These are phyloP conservation scores for Syrphus vitripennis DNA, from an alignment of 2,888 invertebrate genomes.

Conservation along the genomic window DNA sequence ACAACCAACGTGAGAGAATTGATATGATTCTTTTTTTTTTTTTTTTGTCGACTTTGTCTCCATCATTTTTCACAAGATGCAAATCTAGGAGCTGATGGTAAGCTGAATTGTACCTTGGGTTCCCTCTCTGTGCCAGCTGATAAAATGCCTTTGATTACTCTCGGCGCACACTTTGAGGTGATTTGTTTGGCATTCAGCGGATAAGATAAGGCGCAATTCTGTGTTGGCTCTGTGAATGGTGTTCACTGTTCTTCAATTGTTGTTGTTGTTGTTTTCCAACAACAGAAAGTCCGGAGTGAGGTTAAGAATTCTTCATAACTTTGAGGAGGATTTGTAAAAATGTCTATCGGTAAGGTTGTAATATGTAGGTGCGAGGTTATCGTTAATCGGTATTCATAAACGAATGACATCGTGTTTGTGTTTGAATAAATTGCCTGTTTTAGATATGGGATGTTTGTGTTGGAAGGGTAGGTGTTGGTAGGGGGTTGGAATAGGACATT, in stretches of 20 bases:
- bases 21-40: slow-evolving; percentile 28
- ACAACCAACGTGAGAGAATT: slow-evolving; percentile 68
- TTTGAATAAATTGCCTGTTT: slow-evolving; percentile 52
- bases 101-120: slow-evolving; percentile 2
- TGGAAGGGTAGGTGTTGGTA: neutral
- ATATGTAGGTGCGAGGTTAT: slow-evolving; percentile 16
- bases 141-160: slow-evolving; percentile 59
- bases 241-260: slow-evolving; percentile 1
- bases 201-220: slow-evolving; percentile 51
- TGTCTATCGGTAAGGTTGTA: neutral
- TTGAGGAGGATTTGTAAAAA: neutral
- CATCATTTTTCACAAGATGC: slow-evolving; percentile 59
- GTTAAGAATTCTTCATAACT: slow-evolving; percentile 45
- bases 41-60: slow-evolving; percentile 16
- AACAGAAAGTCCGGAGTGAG: too few relatives aligned
- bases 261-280: slow-evolving; percentile 19
- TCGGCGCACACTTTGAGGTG: slow-evolving; percentile 56
- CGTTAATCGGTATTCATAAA: slow-evolving; percentile 46
- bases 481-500: neutral
- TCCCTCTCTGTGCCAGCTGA: slow-evolving; percentile 46
- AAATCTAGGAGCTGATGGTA: slow-evolving; percentile 29
- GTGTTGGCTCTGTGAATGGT: neutral
- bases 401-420: slow-evolving; percentile 47
- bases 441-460: slow-evolving; percentile 45
- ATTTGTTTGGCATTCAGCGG: slow-evolving; percentile 67